A percentile compares a stretch with the other conserved stretches of the same genome.
phyloP scores from a whole-genome alignment of 2,888 invertebrate genomes.

The Cartodere bifasciata region DNA sequence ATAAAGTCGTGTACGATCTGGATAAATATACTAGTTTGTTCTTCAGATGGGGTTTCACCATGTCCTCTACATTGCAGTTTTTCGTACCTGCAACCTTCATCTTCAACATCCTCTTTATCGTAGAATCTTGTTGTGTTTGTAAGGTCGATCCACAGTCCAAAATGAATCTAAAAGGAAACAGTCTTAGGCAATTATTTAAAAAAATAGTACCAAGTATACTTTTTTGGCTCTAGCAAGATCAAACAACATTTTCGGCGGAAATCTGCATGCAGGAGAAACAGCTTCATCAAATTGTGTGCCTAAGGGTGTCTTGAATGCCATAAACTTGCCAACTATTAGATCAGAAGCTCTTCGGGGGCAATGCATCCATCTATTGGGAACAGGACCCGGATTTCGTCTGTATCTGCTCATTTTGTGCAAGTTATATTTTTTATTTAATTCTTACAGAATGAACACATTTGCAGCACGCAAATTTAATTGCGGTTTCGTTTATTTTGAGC shows the following conservation, averaged over 20 bases:
- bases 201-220: neutral
- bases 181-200: neutral
- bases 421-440: neutral
- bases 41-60: slow-evolving; percentile 77
- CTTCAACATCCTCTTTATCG: slow-evolving; percentile 64
- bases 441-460: too few species aligned
- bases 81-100: slow-evolving; percentile 64
- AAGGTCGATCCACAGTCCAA: slow-evolving; percentile 94
- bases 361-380: slow-evolving; percentile 77
- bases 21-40: slow-evolving; percentile 78
- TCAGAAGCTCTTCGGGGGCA: slow-evolving; percentile 72
- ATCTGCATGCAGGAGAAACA: slow-evolving; percentile 72
- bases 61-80: slow-evolving; percentile 87
- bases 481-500: too few species aligned
- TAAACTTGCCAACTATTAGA: slow-evolving; percentile 68
- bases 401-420: slow-evolving; percentile 22
- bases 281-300: slow-evolving; percentile 68
- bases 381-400: slow-evolving; percentile 42
- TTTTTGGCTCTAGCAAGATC: slow-evolving; percentile 28
- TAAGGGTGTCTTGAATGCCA: slow-evolving; percentile 92
- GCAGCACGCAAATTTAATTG: too few species aligned
- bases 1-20: slow-evolving; percentile 68
- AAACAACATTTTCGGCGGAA: slow-evolving; percentile 81
- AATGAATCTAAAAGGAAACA: slow-evolving; percentile 51
- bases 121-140: slow-evolving; percentile 94